These are phyloP conservation scores for Zonotrichia leucophrys DNA, from an alignment of 2,113 vertebrate species.

Conservation along the genomic window DNA sequence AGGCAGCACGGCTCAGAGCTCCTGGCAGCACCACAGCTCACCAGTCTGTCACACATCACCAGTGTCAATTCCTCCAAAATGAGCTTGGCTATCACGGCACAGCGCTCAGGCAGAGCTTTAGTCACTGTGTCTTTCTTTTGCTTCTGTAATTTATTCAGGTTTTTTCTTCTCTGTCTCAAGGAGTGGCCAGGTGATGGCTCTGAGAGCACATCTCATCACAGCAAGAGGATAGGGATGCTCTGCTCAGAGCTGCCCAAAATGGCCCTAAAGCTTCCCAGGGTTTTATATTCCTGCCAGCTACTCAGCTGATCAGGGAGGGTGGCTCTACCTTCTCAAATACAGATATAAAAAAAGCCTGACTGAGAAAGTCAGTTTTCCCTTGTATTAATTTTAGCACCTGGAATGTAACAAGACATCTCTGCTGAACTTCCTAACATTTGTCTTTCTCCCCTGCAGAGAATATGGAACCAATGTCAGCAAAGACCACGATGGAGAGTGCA, in stretches of 20 bases:
- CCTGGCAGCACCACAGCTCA: neutral
- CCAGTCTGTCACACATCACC: neutral
- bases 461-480: constrained; percentile 51
- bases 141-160: neutral
- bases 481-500: constrained; percentile 38
- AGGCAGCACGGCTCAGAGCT: neutral
- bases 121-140: neutral
- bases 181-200: neutral
- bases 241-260: neutral
- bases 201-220: neutral
- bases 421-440: neutral
- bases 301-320: neutral
- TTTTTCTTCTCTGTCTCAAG: neutral
- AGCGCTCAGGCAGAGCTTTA: neutral
- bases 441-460: constrained; percentile 24
- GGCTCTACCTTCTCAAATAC: neutral
- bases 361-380: neutral
- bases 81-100: neutral
- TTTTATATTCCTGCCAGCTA: neutral
- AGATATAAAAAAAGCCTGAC: neutral
- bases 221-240: neutral
- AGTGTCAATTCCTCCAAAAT: neutral
- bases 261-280: neutral
- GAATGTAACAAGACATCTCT: neutral
- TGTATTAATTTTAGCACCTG: neutral